Percentiles rank a stretch among this genome's conserved stretches.
Conservation (phyloP, 1,140 invertebrate genomes). For the Scylla paramamosain region DNA sequence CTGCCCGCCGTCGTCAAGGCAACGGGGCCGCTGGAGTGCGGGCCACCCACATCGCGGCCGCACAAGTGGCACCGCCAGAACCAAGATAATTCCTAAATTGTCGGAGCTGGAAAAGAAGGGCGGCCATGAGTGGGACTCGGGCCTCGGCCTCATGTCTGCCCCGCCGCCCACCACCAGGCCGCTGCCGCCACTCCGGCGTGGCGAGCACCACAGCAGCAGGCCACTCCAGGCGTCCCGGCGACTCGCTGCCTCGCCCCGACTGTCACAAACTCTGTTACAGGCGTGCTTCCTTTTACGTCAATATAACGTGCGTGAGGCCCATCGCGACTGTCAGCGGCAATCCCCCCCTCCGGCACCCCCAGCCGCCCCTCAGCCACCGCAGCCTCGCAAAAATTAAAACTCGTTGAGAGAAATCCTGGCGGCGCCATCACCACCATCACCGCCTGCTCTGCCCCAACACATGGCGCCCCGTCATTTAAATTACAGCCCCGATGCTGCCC, state of each 20-base stretch:
- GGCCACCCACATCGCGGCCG: constrained; percentile 73
- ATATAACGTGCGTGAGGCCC: constrained; percentile 59
- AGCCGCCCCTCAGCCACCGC: not conserved
- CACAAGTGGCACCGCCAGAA: constrained; percentile 73
- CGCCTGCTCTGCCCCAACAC: constrained; percentile 53
- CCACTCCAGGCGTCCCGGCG: not conserved
- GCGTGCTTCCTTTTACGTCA: constrained; percentile 68
- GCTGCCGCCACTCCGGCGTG: not conserved
- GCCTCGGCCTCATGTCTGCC: not conserved
- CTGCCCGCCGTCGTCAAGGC: constrained; percentile 58
- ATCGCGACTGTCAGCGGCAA: constrained; percentile 56
- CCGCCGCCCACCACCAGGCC: not conserved
- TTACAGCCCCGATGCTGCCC: constrained; percentile 15
- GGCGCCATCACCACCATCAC: constrained; percentile 37
- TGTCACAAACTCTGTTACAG: constrained; percentile 70
- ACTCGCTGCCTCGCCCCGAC: constrained; percentile 56
- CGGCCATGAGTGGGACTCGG: not conserved
- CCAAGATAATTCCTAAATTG: constrained; percentile 63
- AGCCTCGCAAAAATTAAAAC: not conserved
- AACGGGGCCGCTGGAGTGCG: constrained; percentile 73
- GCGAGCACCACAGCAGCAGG: not conserved
- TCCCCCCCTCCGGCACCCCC: not conserved
- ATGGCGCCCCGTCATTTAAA: constrained; percentile 52
- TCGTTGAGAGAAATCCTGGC: not conserved
- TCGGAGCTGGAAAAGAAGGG: constrained; percentile 16